Percentiles rank a stretch among this genome's conserved stretches.
phyloP scores from a whole-genome alignment of 2,888 invertebrate species.

The Melanophora roralis region DNA sequence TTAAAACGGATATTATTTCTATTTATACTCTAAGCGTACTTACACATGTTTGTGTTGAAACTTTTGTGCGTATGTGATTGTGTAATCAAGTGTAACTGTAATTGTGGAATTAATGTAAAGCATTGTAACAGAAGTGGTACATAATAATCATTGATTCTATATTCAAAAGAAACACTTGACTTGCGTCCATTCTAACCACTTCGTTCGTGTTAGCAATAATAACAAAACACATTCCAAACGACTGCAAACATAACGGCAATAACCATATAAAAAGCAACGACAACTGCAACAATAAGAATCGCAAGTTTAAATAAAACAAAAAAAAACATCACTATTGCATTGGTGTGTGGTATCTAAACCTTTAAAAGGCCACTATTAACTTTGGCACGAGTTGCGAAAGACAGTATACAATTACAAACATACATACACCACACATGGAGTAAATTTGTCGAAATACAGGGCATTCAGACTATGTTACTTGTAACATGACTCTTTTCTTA shows the following conservation, averaged over 20 bases:
- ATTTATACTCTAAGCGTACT: not conserved
- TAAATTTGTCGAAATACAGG: too few relatives aligned
- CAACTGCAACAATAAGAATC: conserved; percentile 7
- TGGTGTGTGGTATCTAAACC: not conserved
- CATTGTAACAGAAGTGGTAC: conserved; percentile 38
- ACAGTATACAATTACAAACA: not conserved
- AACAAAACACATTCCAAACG: not conserved
- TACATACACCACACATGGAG: too few relatives aligned
- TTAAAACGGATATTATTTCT: conserved; percentile 16
- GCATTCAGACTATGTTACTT: too few relatives aligned
- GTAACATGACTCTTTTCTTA: too few relatives aligned
- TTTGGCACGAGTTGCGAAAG: not conserved
- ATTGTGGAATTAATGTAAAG: conserved; percentile 26
- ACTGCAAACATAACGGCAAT: conserved; percentile 8
- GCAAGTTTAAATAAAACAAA: not conserved
- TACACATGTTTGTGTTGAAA: not conserved
- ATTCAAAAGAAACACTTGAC: conserved; percentile 64
- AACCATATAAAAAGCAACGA: too few relatives aligned
- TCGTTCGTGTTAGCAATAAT: conserved; percentile 23
- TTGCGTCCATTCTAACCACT: conserved; percentile 53
- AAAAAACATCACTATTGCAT: not conserved
- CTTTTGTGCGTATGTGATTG: not conserved
- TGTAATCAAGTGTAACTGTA: not conserved
- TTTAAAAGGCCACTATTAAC: not conserved
- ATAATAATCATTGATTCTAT: conserved; percentile 56